phyloP scores from a whole-genome alignment of 1,140 invertebrate genomes.

The Leptopilina clavipes region DNA sequence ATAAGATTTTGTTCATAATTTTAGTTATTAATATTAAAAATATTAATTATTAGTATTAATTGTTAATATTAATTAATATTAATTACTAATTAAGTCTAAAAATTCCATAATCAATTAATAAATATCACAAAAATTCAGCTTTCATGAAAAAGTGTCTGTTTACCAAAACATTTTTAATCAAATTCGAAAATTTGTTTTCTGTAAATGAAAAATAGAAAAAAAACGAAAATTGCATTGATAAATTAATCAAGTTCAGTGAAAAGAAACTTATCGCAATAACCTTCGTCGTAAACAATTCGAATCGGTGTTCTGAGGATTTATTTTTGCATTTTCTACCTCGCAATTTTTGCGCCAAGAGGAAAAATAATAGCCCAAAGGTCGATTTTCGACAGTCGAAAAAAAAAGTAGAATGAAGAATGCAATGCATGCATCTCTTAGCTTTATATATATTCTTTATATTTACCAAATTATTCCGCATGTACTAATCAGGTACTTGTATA shows the following conservation, averaged over 20 bases:
- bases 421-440: constrained; percentile 26
- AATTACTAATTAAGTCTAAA: no score
- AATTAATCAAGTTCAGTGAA: constrained; percentile 15
- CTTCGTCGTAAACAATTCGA: constrained; percentile 27
- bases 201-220: background rate
- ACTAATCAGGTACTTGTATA: constrained; percentile 25
- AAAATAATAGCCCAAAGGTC: constrained; percentile 20
- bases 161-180: no score
- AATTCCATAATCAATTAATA: no score
- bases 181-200: no score
- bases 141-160: no score
- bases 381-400: background rate
- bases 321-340: constrained; percentile 26
- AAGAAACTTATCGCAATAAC: constrained; percentile 28
- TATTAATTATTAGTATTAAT: no score
- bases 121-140: no score
- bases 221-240: background rate
- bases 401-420: constrained; percentile 26
- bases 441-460: background rate
- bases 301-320: constrained; percentile 15
- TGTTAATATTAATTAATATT: no score
- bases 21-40: no score
- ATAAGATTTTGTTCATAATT: no score
- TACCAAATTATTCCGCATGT: constrained; percentile 40
- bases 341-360: constrained; percentile 17